Percentiles rank a stretch among this genome's conserved stretches.
phyloP scores from a whole-genome alignment of 2,113 vertebrate genomes.

The Noctilio leporinus region DNA sequence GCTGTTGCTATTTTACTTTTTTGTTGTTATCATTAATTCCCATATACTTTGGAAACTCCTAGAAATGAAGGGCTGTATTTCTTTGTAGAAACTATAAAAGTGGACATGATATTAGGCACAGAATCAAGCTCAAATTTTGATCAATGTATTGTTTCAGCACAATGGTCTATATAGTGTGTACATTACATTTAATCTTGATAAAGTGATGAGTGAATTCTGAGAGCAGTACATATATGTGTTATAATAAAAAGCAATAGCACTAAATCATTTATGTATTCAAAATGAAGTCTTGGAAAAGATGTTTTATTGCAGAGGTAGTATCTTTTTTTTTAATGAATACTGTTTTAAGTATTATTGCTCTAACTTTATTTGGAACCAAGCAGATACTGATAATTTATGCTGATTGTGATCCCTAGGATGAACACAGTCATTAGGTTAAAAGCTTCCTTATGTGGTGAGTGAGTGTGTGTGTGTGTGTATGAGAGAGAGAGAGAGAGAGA shows the following conservation, averaged over 20 bases:
- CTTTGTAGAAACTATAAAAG: neutral
- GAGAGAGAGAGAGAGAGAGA: neutral
- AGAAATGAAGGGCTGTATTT: neutral
- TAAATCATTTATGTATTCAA: slow-evolving; percentile 29
- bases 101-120: neutral
- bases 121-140: slow-evolving; percentile 8
- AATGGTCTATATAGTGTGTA: neutral
- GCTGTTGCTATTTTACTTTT: neutral
- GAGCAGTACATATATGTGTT: neutral
- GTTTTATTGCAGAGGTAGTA: slow-evolving; percentile 30
- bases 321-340: slow-evolving; percentile 1
- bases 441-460: neutral
- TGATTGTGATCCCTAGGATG: neutral
- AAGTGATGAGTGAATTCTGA: slow-evolving; percentile 29
- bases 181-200: neutral
- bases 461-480: neutral
- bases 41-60: neutral
- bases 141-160: neutral
- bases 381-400: neutral
- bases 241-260: neutral
- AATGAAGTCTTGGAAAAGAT: neutral
- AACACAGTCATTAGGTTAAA: neutral
- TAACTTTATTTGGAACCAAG: neutral
- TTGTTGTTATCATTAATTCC: neutral
- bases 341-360: neutral